These are phyloP conservation scores for Perizoma affinitatum DNA, from an alignment of 2,888 invertebrate genomes.

Conservation along the genomic window DNA sequence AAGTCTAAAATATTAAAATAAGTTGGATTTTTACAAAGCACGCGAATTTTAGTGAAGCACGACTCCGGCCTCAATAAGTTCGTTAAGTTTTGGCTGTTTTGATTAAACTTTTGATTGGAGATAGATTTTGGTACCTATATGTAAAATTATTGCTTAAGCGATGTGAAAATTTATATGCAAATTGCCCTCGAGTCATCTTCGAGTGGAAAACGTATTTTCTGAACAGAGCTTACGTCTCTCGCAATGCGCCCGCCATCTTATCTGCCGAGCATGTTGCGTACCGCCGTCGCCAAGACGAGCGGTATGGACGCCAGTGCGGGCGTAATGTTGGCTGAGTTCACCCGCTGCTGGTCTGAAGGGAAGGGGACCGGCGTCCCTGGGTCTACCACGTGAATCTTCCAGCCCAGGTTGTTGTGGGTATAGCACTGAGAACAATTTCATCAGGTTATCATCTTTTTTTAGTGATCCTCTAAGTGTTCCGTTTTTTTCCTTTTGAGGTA, in stretches of 20 bases:
- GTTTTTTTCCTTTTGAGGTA: no score
- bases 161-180: no score
- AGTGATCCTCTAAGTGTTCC: no score
- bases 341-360: constrained; percentile 53
- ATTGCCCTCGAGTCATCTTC: constrained; percentile 1
- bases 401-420: constrained; percentile 95
- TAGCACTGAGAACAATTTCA: constrained; percentile 87
- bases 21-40: no score
- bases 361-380: constrained; percentile 80
- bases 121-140: no score
- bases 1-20: no score
- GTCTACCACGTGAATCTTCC: constrained; percentile 95
- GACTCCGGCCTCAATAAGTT: no score
- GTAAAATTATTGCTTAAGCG: no score
- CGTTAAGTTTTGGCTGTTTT: no score
- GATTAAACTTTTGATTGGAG: no score
- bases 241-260: constrained; percentile 45
- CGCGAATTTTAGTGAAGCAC: no score
- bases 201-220: constrained; percentile 33
- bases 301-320: constrained; percentile 32
- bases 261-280: constrained; percentile 49
- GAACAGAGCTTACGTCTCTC: constrained; percentile 46
- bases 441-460: neutral
- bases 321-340: constrained; percentile 42
- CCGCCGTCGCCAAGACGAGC: constrained; percentile 46